Evolutionary conservation across 2,888 invertebrate genomes (phyloP), one percentile per base, ranked within the genome.

Genomic region (Melinaea marsaeus): DNA sequence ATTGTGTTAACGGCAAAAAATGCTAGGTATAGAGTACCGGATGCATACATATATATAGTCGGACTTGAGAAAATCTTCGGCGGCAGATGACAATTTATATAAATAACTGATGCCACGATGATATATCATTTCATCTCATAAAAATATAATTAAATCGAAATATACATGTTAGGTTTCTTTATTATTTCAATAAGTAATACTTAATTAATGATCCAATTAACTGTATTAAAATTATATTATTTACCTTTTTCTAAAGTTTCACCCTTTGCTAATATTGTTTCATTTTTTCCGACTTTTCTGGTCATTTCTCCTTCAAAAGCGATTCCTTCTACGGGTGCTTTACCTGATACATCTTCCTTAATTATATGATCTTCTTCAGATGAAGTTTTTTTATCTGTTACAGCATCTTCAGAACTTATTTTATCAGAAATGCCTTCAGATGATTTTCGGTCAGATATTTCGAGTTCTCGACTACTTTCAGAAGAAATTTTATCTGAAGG

Each of bases 341-440:
- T 65, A 13, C 46, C 61, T 13, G 77, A 63, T 9, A 76, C 55
- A 46, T 68, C 67, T n/a, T 80, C 79, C 56, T 82, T 83, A 73
- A 79, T 84, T 0, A 73, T 67, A 0, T 72, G 77, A 57, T 86
- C 86, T 70, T 90, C 90, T 75, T 91, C 91, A 2, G 90, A 90
- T 6, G 91, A 91, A 5, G 90, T 86, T 65, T 91, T 91, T 69
- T 91, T 91, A 65, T 90, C 91, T 6, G 91, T 91, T 0, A 91
- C 91, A 13, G 87, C 91, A 70, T 91, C 91, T 80, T 91, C 91
- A 11, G 91, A 91, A 68, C 90, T 90, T 32, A 91, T 91, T 66
- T 79, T 88, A 60, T 91, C 91, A 42, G 91, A 91, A 65, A 90
- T 80, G n/a, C 89, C 90, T 72, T 91, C 91, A 2, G 91, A 91